These are phyloP conservation scores for Margaritifera margaritifera DNA, from an alignment of 2,888 invertebrate genomes.

Conservation along the genomic window DNA sequence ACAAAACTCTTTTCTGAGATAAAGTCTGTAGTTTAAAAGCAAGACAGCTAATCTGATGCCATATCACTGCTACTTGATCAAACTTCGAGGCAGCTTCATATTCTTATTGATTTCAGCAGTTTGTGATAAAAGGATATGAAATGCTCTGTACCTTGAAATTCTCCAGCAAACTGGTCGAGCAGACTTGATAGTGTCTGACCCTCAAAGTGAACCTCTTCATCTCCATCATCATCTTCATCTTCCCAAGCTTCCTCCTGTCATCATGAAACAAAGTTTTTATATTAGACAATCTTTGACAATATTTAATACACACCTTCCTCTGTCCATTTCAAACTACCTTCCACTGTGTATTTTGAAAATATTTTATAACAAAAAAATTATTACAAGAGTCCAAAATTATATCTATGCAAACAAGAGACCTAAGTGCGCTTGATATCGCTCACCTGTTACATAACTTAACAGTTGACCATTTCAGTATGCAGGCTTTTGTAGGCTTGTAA, in stretches of 20 bases:
- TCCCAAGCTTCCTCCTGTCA: constrained; percentile 71
- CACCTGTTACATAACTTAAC: no score
- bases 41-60: background rate
- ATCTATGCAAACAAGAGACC: no score
- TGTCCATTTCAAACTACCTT: no score
- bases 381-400: no score
- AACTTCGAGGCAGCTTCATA: background rate
- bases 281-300: background rate
- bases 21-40: no score
- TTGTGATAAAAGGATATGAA: background rate
- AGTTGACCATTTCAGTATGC: no score
- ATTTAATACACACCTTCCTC: no score
- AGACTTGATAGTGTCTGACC: constrained; percentile 59
- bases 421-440: no score
- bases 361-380: no score
- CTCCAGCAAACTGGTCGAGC: constrained; percentile 55
- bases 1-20: no score
- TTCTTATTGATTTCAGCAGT: background rate
- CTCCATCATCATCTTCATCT: constrained; percentile 71
- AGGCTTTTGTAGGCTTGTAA: no score
- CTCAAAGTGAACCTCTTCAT: constrained; percentile 58
- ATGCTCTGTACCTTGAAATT: constrained; percentile 32
- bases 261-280: background rate
- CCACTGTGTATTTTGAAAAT: no score
- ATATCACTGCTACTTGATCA: background rate